phyloP scores from a whole-genome alignment of 1,140 invertebrate species.

The Trialeurodes vaporariorum region DNA sequence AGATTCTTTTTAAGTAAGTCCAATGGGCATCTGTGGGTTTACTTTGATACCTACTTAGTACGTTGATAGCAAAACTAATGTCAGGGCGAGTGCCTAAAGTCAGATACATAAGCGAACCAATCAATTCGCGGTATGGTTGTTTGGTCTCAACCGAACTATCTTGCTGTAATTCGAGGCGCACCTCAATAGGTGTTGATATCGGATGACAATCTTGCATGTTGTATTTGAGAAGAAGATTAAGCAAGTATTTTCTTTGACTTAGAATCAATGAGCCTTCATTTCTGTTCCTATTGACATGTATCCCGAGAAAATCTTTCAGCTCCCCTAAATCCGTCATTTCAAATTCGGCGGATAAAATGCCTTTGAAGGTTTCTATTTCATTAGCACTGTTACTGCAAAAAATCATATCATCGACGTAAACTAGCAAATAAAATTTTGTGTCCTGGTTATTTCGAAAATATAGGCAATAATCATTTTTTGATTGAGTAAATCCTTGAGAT shows the following conservation, averaged over 20 bases:
- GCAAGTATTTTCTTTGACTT: not conserved
- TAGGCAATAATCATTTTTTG: conserved; percentile 3
- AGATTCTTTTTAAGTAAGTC: conserved; percentile 23
- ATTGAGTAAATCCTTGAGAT: not conserved
- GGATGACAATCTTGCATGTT: conserved; percentile 1
- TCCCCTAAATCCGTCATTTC: conserved; percentile 30
- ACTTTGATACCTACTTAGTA: conserved; percentile 27
- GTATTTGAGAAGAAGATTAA: not conserved
- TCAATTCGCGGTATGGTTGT: conserved; percentile 23
- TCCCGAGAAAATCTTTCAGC: conserved; percentile 22
- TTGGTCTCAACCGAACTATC: conserved; percentile 16
- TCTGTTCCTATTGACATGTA: not conserved
- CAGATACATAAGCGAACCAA: conserved; percentile 28
- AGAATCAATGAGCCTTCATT: not conserved
- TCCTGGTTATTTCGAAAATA: not conserved
- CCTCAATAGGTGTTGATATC: conserved; percentile 3
- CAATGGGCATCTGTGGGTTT: conserved; percentile 23
- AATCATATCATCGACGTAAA: conserved; percentile 6
- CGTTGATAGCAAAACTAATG: conserved; percentile 23
- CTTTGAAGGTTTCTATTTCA: not conserved
- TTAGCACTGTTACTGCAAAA: not conserved
- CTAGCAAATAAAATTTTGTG: not conserved
- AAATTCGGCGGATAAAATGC: conserved; percentile 26
- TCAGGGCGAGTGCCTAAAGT: conserved; percentile 26
- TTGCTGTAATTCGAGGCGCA: no score